A percentile compares a stretch with the other conserved stretches of the same genome.
These are phyloP conservation scores for Hydrolagus affinis DNA, from an alignment of 2,113 vertebrate genomes.

Conservation along the genomic window DNA sequence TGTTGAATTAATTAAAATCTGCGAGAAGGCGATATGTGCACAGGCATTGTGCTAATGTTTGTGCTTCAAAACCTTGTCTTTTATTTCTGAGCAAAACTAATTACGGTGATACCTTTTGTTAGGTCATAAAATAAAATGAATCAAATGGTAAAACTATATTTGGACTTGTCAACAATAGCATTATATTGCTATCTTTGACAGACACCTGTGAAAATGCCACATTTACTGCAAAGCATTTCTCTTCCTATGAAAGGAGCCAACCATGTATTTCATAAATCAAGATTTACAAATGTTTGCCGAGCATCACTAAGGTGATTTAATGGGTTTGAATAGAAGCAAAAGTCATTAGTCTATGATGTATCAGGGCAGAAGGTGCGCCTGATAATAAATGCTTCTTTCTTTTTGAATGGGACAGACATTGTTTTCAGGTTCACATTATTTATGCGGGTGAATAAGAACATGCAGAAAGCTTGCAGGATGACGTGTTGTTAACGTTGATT, in stretches of 20 bases:
- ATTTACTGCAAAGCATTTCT: not conserved
- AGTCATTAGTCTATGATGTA: not conserved
- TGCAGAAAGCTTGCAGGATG: not conserved
- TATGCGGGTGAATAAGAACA: not conserved
- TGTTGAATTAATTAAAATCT: conserved; percentile 3
- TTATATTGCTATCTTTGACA: conserved; percentile 10
- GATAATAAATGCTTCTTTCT: conserved; percentile 25
- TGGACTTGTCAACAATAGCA: not conserved
- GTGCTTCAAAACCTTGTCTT: not conserved
- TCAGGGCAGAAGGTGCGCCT: conserved; percentile 9
- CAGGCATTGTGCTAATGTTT: not conserved
- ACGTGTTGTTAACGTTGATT: not conserved
- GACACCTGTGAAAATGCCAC: not conserved
- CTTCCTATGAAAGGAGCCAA: not conserved
- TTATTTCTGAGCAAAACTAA: not conserved
- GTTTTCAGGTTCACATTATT: not conserved
- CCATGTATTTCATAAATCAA: not conserved
- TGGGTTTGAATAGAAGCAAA: not conserved
- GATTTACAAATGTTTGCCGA: not conserved
- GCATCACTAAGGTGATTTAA: not conserved
- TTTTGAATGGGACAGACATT: not conserved
- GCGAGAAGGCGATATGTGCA: not conserved
- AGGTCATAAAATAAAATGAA: not conserved
- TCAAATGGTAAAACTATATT: not conserved
- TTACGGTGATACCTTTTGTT: not conserved